Conservation (phyloP, 2,797 vertebrate species). For the Ataeniobius toweri region DNA sequence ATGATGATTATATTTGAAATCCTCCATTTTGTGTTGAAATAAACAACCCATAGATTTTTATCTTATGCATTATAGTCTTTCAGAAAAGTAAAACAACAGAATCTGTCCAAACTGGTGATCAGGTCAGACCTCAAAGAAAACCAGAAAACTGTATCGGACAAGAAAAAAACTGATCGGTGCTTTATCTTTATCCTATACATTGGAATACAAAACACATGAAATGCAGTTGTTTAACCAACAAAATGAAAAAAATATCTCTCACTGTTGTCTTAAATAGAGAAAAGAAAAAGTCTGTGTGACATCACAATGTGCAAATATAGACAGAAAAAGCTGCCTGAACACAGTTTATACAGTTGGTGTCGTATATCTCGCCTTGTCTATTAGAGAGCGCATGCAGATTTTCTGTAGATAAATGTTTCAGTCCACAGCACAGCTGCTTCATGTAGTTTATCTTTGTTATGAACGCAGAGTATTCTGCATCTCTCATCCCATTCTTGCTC, state of each 20-base stretch:
- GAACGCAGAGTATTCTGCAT: constrained; percentile 79
- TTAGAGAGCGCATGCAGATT: constrained; percentile 73
- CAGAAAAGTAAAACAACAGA: background rate
- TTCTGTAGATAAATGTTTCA: constrained; percentile 79
- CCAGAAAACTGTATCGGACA: background rate
- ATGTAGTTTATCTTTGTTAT: constrained; percentile 80
- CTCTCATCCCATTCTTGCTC: constrained; percentile 75
- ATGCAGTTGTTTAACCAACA: background rate
- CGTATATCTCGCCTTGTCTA: constrained; percentile 64
- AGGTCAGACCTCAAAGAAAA: too few relatives aligned
- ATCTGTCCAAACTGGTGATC: background rate
- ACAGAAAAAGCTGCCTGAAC: constrained; percentile 54
- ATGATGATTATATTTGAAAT: background rate
- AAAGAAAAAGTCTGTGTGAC: background rate
- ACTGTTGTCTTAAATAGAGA: constrained; percentile 26
- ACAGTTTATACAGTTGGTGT: constrained; percentile 56
- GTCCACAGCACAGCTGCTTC: constrained; percentile 70
- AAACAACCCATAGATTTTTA: background rate
- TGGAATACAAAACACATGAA: background rate
- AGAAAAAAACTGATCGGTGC: background rate
- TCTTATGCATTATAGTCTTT: background rate
- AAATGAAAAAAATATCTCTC: constrained; percentile 4
- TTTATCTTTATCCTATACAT: background rate
- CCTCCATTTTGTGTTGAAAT: background rate
- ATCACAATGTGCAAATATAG: constrained; percentile 32